Conservation (phyloP, 2,113 vertebrate species). For the Syngnathoides biaculeatus region DNA sequence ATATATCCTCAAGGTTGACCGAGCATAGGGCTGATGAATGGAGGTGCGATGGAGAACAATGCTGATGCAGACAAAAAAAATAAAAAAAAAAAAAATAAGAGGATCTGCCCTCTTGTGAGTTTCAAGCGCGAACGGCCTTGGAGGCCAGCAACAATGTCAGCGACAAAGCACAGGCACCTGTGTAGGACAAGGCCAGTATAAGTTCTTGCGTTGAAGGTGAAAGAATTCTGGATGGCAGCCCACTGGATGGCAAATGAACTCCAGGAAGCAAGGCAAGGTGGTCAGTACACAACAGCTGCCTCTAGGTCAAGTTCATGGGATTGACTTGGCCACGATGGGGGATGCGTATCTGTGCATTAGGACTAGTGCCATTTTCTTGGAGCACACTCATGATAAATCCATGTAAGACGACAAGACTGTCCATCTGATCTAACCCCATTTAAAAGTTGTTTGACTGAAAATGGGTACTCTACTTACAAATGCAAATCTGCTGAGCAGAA, state of each 20-base stretch:
- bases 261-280: background rate
- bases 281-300: background rate
- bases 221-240: background rate
- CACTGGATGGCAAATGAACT: constrained; percentile 2
- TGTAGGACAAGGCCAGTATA: background rate
- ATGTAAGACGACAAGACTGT: background rate
- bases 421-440: background rate
- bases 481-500: background rate
- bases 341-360: background rate
- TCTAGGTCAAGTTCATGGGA: background rate
- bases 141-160: background rate
- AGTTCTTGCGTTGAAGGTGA: background rate
- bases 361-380: background rate
- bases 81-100: background rate
- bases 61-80: constrained; percentile 2
- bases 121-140: background rate
- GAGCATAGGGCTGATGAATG: background rate
- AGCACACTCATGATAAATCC: background rate
- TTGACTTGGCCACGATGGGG: background rate
- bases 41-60: constrained; percentile 5
- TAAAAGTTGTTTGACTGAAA: background rate
- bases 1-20: background rate
- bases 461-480: background rate
- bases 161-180: background rate
- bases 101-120: background rate